Base-by-base conservation (phyloP, 2,113 vertebrate genomes). In the Chroicocephalus ridibundus region DNA sequence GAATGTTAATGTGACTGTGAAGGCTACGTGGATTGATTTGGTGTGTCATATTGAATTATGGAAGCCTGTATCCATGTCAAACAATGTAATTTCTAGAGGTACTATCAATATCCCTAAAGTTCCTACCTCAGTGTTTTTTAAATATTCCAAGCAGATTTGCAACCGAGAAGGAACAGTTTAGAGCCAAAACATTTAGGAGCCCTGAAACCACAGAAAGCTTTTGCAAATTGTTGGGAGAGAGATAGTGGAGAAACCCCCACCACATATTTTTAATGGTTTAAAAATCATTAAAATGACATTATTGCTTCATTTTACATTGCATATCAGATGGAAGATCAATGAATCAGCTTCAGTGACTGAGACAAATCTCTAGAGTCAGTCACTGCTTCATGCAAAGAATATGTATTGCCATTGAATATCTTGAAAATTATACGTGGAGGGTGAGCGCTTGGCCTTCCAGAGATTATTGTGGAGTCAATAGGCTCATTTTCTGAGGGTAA, bases 1-100 rank as follows among this genome's bases (percentile, higher is more conserved):
- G 40, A 81, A 38, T 61, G 32, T 81, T 94, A 95, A 94, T 64
- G 24, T 64, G 40, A 68, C 52, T 75, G 15, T 79, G 70, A 92
- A 93, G 66, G 52, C 52, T 91, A 80, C 11, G 10, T 32, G 15
- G 31, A 42, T 82, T 94, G 76, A 96, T 96, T 70, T 94, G 42
- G 25, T 87, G 51, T 82, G 86, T 95, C 70, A 68, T 68, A 71
- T 26, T 77, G 61, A 94, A 97, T 96, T 93, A 96, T 27, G 64
- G 60, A 47, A 87, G 38, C 61, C 44, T 62, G 55, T 83, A 72
- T 72, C 34, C 34, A 46, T 54, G 52, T 74, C 65, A 90, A 57
- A 87, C 2, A 52, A 92, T 42, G 7, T 36, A 93, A 78, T 85
- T 89, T 96, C 60, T 65, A 46, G 55, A 86, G 44, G 49, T 71